Base-by-base conservation (phyloP, 2,888 invertebrate genomes). In the Rhorus exstirpatorius region DNA sequence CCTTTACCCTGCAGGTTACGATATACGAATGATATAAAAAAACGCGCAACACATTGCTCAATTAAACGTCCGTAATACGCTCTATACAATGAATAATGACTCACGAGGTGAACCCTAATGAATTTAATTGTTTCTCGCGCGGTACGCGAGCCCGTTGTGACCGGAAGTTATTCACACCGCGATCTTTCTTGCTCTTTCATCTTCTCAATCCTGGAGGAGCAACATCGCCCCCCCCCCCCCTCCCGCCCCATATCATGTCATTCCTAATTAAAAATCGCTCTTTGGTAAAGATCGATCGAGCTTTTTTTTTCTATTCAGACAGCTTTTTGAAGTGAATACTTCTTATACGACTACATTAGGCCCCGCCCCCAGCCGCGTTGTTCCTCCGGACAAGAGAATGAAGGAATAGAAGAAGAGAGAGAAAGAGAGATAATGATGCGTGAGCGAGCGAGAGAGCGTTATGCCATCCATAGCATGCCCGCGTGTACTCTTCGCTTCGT, bases 61-160 rank as follows among this genome's bases (percentile, higher is more conserved):
- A 76, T 71, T 71, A 65, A 71, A 49, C 31, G 61, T 53, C 38
- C 74, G 53, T 61, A 68, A 70, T 38, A 14, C 41, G 10, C 35
- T 49, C 35, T 44, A 65, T 76, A n/a, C n/a, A n/a, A 12, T n/a
- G 10, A 7, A 49, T 61, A 70, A 75, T 35, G 65, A 68, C 71
- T 72, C 67, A 21, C 61, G 65, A 65, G 7, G 79, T 53, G 67
- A 51, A 35, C 51, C 68, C 51, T 81, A 83, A 85, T 85, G 77
- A 83, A 51, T 77, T 81, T 81, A 83, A 85, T 85, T 83, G 75
- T 79, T 75, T 65, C 51, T 65, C 60, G 71, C 60, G 71, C 41
- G 58, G 70, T 75, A 51, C 35, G 41, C 72, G 67, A 44, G 68
- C 72, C 67, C 67, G 35, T 31, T 38, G 81, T 51, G 75, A 58